Evolutionary conservation across 1,140 invertebrate species (phyloP), one percentile per base, ranked within the genome.

Genomic region (Aphelenchoides besseyi): DNA sequence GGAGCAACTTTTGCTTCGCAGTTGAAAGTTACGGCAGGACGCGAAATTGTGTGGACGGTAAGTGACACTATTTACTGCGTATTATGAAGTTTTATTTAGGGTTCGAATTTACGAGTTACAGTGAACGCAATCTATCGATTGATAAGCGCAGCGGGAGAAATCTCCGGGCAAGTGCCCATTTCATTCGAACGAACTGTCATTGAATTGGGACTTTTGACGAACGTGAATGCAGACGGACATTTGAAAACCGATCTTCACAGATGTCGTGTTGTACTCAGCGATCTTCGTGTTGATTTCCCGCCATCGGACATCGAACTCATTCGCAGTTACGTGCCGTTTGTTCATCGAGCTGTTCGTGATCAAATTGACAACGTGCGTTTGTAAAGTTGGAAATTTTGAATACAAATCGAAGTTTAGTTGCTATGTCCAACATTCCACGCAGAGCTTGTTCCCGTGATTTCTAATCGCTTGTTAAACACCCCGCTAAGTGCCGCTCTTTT

Each of bases 401-500:
- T 23, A 1, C 70, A 1, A n/a, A 2, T 52, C n/a, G 5, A 41
- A 5, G 5, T 79, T 79, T 41, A 81, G 79, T 57, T 83, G 35
- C 69, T 82, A 26, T 82, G 81, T 63, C 81, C 81, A 0, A 72
- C 75, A 9, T 82, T 82, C 71, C 74, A 82, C 23, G 73, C 79
- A 5, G 81, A 82, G 59, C 63, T 82, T 8, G 77, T 84, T 3
- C 81, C 76, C 2, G 81, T 83, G 12, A 75, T 83, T 52, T 76
- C 81, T 16, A 83, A 83, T 55, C 68, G 81, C 37, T 73, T 83
- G 12, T 41, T 82, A 52, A 83, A 83, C 54, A 83, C 81, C 5
- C 81, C 81, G 16, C 62, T 83, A 57, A 74, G 74, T 70, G 77
- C 81, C 3, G 83, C 81, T 28, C 80, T 83, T 33, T 83, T 83